Evolutionary conservation across 1,140 invertebrate species (phyloP), one percentile per base, ranked within the genome.

Genomic region (Drosophila guanche): DNA sequence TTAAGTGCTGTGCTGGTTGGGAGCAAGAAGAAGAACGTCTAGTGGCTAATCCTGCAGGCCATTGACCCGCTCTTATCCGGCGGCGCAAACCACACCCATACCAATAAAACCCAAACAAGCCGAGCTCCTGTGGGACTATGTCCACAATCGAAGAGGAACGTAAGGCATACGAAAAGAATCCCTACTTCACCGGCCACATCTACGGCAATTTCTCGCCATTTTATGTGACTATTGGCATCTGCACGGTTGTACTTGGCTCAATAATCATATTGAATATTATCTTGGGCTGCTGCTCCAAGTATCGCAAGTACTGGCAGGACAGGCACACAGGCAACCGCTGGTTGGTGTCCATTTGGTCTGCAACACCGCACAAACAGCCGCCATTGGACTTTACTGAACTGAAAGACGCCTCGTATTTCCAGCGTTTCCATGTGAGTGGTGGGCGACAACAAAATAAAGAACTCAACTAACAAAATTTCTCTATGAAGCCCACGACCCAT

Each of bases 241-340:
- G 95, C 89, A 94, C 95, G 1, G 91, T 96, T 42, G 91, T 97
- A 68, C 93, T 94, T 37, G 93, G 94, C 12, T 91, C 94, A 20
- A 92, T 97, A 40, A 93, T 97, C 52, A 93, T 96, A 58, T 79
- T 97, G 29, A 97, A 97, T 81, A 92, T 97, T 50, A 93, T 95
- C 45, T 94, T 96, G 57, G 95, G 95, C 79, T 96, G 95, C 89
- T 97, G 96, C 85, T 96, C 96, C 2, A 94, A 94, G 71, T 94
- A 97, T 88, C 94, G 94, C 42, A 91, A 94, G 37, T 97, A 97
- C 75, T 97, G 96, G 96, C 93, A 95, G 53, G 95, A 97, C 90
- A 93, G 94, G 76, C 94, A 97, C 81, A 97, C 96, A 69, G 96
- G 95, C 37, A 97, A 97, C 92, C 95, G 96, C 76, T 97, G 95